Percentiles rank a stretch among this genome's conserved stretches.
Evolutionary conservation across 2,888 invertebrate genomes (phyloP).

Genomic region (Phasia obesa): DNA sequence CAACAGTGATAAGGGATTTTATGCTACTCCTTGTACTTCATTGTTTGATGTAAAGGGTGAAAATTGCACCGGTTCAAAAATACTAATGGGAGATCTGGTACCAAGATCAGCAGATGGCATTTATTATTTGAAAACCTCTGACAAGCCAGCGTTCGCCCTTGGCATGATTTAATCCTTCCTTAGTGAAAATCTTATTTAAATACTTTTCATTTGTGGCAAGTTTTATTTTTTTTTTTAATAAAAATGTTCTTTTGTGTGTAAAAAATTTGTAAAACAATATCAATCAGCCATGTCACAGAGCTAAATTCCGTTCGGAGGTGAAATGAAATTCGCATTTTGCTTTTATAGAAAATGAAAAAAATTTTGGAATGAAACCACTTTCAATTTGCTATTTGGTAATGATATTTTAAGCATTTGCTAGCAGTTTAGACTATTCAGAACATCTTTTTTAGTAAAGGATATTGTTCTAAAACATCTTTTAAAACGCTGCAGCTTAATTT

Average conservation of each 20-base stretch:
- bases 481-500: too few species aligned
- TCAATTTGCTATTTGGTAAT: too few species aligned
- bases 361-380: too few species aligned
- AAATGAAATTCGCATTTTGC: too few species aligned
- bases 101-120: conserved; percentile 83
- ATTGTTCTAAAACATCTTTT: too few species aligned
- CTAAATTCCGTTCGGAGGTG: too few species aligned
- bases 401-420: too few species aligned
- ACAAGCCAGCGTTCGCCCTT: conserved; percentile 84
- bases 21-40: conserved; percentile 84
- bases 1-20: conserved; percentile 83
- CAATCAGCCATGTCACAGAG: too few species aligned
- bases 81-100: conserved; percentile 85
- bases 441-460: too few species aligned
- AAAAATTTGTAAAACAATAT: conserved; percentile 8
- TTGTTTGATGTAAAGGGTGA: conserved; percentile 81
- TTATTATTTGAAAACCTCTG: conserved; percentile 85
- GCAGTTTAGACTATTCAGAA: too few species aligned
- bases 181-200: too few species aligned
- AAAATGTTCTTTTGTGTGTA: conserved; percentile 58
- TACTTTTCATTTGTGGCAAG: conserved; percentile 10
- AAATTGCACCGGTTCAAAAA: conserved; percentile 78
- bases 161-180: conserved; percentile 75
- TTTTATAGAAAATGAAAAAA: too few species aligned
- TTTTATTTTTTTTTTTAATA: conserved; percentile 26